Evolutionary conservation across 2,888 invertebrate species (phyloP), one percentile per base, ranked within the genome.

Genomic region (Cephus pulcher): DNA sequence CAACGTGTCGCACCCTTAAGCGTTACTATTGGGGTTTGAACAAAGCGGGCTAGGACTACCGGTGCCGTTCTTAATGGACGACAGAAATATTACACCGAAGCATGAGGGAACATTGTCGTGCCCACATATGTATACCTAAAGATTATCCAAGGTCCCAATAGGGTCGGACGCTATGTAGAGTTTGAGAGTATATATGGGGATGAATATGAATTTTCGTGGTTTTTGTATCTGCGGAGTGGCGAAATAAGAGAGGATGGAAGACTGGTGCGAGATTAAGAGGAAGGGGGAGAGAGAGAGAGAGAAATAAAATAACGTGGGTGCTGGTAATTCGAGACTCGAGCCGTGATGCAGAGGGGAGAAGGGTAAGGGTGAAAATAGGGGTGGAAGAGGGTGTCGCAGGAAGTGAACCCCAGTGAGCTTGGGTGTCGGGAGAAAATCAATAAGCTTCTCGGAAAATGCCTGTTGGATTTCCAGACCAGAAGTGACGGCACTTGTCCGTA

Each of bases 371-470:
- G 34, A 32, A 34, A 32, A 34, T 34, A 34, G 33, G 71, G 71
- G 30, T 30, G 78, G 79, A 80, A 76, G 81, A 76, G 82, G 82
- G 73, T 84, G 84, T 84, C 83, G 80, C 83, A 84, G 86, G 86
- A 86, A 87, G 83, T 83, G 83, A 87, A 85, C 85, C 81, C 86
- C 82, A 80, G 82, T 85, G 82, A 82, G 81, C 83, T 77, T 81
- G 79, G 78, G 79, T 79, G 84, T 85, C 82, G 79, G 23, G 12
- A 34, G n/a, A 35, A 30, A 74, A 34, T 74, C 74, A 37, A 74
- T 74, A 74, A 74, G 30, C 23, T 74, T 74, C 74, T 74, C 23
- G 74, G 74, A 35, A 74, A 74, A 74, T 71, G 71, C 15, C 34
- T 71, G 33, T 32, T 32, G 32, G 33, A 71, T 71, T 71, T 34